Evolutionary conservation across 2,113 vertebrate species (phyloP), one percentile per base, ranked within the genome.

Genomic region (Hippocampus abdominalis): DNA sequence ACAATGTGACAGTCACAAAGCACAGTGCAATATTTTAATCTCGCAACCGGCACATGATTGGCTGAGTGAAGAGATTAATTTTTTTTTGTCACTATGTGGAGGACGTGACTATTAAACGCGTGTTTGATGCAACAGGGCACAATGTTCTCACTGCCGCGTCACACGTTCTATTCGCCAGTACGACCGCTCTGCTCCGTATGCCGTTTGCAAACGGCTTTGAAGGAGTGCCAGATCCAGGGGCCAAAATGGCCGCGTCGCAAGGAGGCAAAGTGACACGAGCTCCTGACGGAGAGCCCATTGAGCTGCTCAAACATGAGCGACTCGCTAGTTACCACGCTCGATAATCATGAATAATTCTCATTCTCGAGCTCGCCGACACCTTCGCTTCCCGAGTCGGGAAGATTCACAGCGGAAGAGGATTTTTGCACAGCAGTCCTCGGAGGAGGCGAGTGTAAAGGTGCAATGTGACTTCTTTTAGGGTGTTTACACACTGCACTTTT

Each of bases 221-320:
- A 72, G 27, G 39, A 40, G 61, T 66, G 67, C 60, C 49, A 53
- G 23, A 78, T 32, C 32, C 13, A 40, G 53, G 61, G 68, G 39
- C 53, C 42, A 64, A 70, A 27, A 21, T 59, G 57, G 57, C 1
- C 49, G 13, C 54, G 32, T 21, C 36, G 46, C 16, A 57, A 66
- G 72, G 44, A 59, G n/a, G 5, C 23, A 44, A 56, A 60, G 67
- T 72, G 73, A 69, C 65, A 69, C 63, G 8, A 4, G 18, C 20
- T 8, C n/a, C 16, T 25, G 64, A 74, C 63, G 49, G 51, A 61
- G 12, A 62, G 59, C 75, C 67, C 39, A 42, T 62, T 23, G 13
- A 56, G 21, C 51, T 64, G 56, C 61, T 75, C 15, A 57, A 49
- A 44, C 61, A 48, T 39, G 51, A 51, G 49, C 16, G 29, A 4